Evolutionary conservation across 2,888 invertebrate species (phyloP).

Genomic region (Cryptocheilus praepositus): DNA sequence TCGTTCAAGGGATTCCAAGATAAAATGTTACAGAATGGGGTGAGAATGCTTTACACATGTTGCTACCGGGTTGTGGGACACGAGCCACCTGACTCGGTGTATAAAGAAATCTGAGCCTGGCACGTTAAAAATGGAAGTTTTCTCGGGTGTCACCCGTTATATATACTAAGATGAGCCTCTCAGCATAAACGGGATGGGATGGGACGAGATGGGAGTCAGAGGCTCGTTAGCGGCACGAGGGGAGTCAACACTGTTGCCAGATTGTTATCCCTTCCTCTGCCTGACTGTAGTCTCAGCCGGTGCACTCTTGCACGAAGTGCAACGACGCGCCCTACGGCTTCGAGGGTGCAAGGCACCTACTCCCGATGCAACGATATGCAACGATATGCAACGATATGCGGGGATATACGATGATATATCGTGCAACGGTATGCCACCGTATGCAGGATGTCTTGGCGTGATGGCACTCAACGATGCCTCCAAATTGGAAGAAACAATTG

Average conservation of each 20-base stretch:
- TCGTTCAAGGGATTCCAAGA: no score
- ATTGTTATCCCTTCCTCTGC: conserved; percentile 62
- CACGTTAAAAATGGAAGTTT: background rate
- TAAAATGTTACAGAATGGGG: no score
- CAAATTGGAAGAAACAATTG: no score
- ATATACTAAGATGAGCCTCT: conserved; percentile 57
- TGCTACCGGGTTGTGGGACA: no score
- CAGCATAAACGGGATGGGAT: conserved; percentile 58
- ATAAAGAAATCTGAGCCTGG: no score
- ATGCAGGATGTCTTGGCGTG: no score
- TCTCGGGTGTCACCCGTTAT: conserved; percentile 58
- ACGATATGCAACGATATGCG: background rate
- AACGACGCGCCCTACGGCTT: conserved; percentile 8
- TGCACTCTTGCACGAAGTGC: conserved; percentile 4
- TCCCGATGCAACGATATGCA: conserved; percentile 5
- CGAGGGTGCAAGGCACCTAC: conserved; percentile 3
- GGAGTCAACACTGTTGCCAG: conserved; percentile 70
- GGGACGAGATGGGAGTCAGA: conserved; percentile 62
- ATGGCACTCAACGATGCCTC: no score
- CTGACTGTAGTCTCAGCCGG: conserved; percentile 7
- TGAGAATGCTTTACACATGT: no score
- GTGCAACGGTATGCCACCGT: no score
- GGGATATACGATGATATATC: background rate
- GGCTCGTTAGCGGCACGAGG: conserved; percentile 71
- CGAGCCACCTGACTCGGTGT: no score